phyloP scores from a whole-genome alignment of 2,888 invertebrate genomes.

The Cephus runcator region DNA sequence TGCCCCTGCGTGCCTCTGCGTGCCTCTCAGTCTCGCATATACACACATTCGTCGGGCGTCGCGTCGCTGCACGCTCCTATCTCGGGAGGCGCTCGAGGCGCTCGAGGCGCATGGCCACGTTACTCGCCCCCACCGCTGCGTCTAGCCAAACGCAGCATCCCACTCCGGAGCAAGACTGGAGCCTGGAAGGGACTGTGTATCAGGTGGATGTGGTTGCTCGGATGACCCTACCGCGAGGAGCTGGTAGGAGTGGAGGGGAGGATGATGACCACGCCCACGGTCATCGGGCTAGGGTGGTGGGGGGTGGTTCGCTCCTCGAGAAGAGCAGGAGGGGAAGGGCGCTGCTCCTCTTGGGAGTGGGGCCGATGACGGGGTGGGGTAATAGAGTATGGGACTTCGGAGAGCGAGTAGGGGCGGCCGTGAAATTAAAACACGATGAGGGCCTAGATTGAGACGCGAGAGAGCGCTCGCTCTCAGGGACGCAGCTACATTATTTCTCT shows the following conservation, averaged over 20 bases:
- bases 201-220: background rate
- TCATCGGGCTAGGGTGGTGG: background rate
- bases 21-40: background rate
- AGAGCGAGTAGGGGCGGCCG: conserved; percentile 35
- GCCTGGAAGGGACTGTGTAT: background rate
- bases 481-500: conserved; percentile 28
- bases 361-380: conserved; percentile 26
- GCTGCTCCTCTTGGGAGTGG: conserved; percentile 24
- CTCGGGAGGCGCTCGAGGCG: too few relatives aligned
- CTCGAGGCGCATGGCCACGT: background rate
- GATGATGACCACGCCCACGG: background rate
- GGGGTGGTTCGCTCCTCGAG: conserved; percentile 14
- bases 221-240: background rate
- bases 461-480: conserved; percentile 40
- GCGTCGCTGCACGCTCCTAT: conserved; percentile 7
- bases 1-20: background rate
- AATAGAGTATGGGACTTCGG: conserved; percentile 17
- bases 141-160: background rate
- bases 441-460: conserved; percentile 53
- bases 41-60: background rate
- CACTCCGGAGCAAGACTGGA: background rate
- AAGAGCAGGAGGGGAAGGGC: conserved; percentile 26
- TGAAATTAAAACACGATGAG: conserved; percentile 61
- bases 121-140: background rate
- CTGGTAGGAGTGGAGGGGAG: background rate